These are phyloP conservation scores for Exephanes ischioxanthus DNA, from an alignment of 2,888 invertebrate genomes.

Conservation along the genomic window DNA sequence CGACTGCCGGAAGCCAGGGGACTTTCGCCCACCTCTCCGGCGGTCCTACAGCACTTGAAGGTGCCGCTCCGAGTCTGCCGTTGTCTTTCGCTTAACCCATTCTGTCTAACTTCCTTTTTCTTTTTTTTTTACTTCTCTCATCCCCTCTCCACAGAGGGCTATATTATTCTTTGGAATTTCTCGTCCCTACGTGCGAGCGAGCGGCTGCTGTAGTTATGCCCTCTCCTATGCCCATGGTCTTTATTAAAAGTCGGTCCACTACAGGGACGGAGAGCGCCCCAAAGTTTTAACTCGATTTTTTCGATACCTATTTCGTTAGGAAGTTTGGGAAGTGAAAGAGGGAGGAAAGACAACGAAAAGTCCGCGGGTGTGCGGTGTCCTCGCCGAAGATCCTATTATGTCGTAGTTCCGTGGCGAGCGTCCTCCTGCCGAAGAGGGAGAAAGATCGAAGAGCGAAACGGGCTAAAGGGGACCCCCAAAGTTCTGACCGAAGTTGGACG, in stretches of 20 bases:
- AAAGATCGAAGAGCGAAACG: constrained; percentile 6
- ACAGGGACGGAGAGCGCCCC: constrained; percentile 34
- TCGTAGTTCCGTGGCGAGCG: constrained; percentile 34
- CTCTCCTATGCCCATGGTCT: constrained; percentile 44
- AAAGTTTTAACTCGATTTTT: constrained; percentile 68
- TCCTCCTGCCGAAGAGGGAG: constrained; percentile 8
- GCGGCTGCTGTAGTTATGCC: constrained; percentile 1
- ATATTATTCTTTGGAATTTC: constrained; percentile 66
- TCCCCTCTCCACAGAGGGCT: constrained; percentile 14
- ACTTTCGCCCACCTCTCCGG: constrained; percentile 36
- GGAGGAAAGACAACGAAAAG: neutral
- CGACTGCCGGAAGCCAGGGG: constrained; percentile 55
- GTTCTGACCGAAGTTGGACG: neutral
- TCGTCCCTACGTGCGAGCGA: constrained; percentile 13
- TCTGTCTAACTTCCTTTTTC: neutral
- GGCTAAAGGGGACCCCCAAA: neutral
- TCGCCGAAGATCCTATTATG: constrained; percentile 48
- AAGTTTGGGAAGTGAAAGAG: constrained; percentile 68
- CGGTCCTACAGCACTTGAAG: neutral
- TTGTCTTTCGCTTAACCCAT: constrained; percentile 33
- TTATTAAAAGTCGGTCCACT: constrained; percentile 68
- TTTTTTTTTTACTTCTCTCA: constrained; percentile 19
- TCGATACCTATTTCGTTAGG: constrained; percentile 76
- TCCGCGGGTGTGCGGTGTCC: constrained; percentile 27
- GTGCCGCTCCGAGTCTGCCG: neutral